Percentiles rank a stretch among this genome's conserved stretches.
These are phyloP conservation scores for Siderastrea radians DNA, from an alignment of 92 coral and sea anemone genomes.

Conservation along the genomic window DNA sequence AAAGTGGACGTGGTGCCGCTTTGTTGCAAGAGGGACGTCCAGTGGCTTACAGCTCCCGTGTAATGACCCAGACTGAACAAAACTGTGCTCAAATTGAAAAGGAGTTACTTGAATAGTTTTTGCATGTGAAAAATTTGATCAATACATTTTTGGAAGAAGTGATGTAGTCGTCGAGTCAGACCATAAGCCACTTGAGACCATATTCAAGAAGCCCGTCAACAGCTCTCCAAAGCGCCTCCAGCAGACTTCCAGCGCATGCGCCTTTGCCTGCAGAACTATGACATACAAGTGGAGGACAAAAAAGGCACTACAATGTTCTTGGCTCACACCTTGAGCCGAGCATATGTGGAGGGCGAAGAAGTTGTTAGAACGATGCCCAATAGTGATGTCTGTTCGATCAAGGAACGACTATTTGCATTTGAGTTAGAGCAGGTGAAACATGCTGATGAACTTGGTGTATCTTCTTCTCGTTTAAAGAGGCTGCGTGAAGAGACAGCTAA, in stretches of 20 bases:
- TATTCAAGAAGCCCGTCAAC: slow-evolving; percentile 59
- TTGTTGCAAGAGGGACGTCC: slow-evolving; percentile 70
- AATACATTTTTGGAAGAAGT: slow-evolving; percentile 49
- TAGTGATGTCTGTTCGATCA: slow-evolving; percentile 14
- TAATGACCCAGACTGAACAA: slow-evolving; percentile 40
- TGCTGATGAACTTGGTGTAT: slow-evolving; percentile 20
- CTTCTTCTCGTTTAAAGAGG: slow-evolving; percentile 6
- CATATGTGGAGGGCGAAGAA: slow-evolving; percentile 4
- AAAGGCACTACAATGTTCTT: slow-evolving; percentile 50
- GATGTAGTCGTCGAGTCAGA: slow-evolving; percentile 55
- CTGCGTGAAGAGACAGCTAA: slow-evolving; percentile 28
- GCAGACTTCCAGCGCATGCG: slow-evolving; percentile 67
- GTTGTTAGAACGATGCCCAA: neutral
- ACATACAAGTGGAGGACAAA: slow-evolving; percentile 34
- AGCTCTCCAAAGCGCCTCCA: slow-evolving; percentile 58
- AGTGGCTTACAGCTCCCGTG: slow-evolving; percentile 51
- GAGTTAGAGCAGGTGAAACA: slow-evolving; percentile 44
- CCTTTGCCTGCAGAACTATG: slow-evolving; percentile 58
- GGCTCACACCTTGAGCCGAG: slow-evolving; percentile 25
- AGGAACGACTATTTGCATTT: slow-evolving; percentile 25
- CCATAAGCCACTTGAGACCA: slow-evolving; percentile 68
- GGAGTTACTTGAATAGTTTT: slow-evolving; percentile 44
- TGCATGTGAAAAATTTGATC: slow-evolving; percentile 55
- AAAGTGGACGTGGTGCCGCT: slow-evolving; percentile 63
- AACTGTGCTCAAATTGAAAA: slow-evolving; percentile 57